A percentile compares a stretch with the other conserved stretches of the same genome.
Evolutionary conservation across 2,113 vertebrate species (phyloP).

Genomic region (Dicaeum eximium): DNA sequence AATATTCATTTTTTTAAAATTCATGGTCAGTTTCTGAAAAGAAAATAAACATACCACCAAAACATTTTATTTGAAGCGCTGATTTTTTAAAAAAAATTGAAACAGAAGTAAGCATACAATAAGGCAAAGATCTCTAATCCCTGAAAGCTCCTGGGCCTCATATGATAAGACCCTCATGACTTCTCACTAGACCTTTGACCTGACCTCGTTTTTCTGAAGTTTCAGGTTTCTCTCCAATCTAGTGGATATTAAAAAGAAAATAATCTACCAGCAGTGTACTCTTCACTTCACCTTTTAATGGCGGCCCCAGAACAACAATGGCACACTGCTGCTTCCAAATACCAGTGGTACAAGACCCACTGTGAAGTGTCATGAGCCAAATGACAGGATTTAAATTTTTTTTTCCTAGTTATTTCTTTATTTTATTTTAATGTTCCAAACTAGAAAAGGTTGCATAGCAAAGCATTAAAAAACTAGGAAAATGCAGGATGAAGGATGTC

Average conservation of each 20-base stretch:
- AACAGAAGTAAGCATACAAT: not conserved
- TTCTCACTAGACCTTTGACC: not conserved
- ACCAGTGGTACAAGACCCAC: not conserved
- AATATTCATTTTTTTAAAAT: not conserved
- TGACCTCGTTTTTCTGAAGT: not conserved
- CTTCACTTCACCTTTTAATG: not conserved
- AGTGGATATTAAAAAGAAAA: not conserved
- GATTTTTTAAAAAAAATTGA: not conserved
- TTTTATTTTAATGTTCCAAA: not conserved
- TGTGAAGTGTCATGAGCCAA: not conserved
- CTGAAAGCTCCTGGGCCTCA: not conserved
- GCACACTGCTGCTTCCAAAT: not conserved
- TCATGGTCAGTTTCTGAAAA: not conserved
- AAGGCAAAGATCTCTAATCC: not conserved
- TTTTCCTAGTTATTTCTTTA: not conserved
- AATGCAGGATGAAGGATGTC: not conserved
- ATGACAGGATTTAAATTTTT: accelerated
- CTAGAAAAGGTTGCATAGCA: not conserved
- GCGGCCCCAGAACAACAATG: not conserved
- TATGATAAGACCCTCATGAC: not conserved
- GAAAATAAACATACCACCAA: not conserved
- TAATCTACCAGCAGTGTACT: not conserved
- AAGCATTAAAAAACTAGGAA: not conserved
- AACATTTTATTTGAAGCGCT: not conserved
- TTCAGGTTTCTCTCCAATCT: not conserved